Base-by-base conservation (phyloP, 1,140 invertebrate genomes). In the Drosophila paulistorum region DNA sequence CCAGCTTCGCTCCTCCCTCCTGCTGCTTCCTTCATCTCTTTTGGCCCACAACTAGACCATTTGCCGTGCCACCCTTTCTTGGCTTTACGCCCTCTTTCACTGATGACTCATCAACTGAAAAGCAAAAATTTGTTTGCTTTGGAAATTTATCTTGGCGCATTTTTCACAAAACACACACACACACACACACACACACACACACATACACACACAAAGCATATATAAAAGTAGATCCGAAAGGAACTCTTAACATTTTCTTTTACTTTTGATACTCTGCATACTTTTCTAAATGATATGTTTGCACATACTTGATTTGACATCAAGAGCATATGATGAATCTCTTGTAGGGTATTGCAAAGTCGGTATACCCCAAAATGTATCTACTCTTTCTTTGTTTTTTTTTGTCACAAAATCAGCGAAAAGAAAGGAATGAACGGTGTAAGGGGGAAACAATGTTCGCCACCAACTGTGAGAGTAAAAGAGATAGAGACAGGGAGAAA, bases 91-190 rank as follows among this genome's bases (percentile, higher is more conserved):
- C 45, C 45, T 51, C 9, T 17, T 51, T 71, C 45, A n/a, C 68
- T 57, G 75, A 76, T 66, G 71, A 51, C 45, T 51, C 45, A 51
- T 73, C 74, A 76, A 70, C 74, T 51, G 45, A 51, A 51, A 51
- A 51, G 45, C 30, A 30, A 51, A 41, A 61, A 76, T 70, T 75
- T 75, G 73, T 75, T 75, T 75, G 75, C 73, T 75, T 75, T 75
- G 73, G 73, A 76, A 76, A 76, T 76, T 76, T 76, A 76, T 76
- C 74, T 76, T 76, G 74, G 74, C 74, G 57, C 74, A 76, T 71
- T 77, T 77, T 61, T 77, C 74, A 71, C 57, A 13, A 20, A 60
- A 26, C 26, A 26, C 5, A 23, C 14, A 48, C 45, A 48, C 14
- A 48, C n/a, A 17, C 42, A 20, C 14, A 20, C 14, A 48, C 6